Percentiles rank a stretch among this genome's conserved stretches.
These are phyloP conservation scores for Podarcis siculus DNA, from an alignment of 2,797 vertebrate species.

Conservation along the genomic window DNA sequence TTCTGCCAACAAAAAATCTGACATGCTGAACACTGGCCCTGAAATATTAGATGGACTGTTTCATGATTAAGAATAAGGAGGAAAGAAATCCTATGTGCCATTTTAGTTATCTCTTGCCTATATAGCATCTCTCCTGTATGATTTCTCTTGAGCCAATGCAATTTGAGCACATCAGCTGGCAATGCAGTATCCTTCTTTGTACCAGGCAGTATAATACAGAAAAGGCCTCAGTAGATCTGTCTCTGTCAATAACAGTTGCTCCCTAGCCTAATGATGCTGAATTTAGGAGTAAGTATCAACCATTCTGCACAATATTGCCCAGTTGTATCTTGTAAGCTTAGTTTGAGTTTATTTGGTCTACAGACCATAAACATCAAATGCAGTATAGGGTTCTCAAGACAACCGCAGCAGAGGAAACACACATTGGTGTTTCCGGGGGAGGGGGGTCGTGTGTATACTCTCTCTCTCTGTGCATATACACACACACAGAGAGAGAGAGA, in stretches of 20 bases:
- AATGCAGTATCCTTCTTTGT: background rate
- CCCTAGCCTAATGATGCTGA: background rate
- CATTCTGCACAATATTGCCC: background rate
- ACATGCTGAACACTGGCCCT: slow-evolving; percentile 11
- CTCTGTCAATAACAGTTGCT: slow-evolving; percentile 3
- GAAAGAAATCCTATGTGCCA: background rate
- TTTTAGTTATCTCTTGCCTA: slow-evolving; percentile 4
- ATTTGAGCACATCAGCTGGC: background rate
- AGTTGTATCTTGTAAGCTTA: background rate
- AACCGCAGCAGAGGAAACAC: no score
- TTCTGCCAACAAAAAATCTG: slow-evolving; percentile 8
- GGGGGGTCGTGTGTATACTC: no score
- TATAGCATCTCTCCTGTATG: background rate
- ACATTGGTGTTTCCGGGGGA: no score
- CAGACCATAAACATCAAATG: no score
- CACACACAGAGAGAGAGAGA: no score
- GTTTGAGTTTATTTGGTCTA: no score
- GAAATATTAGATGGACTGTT: slow-evolving; percentile 22
- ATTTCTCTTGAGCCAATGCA: background rate
- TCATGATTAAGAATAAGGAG: background rate
- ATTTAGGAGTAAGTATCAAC: background rate
- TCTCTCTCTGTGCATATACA: no score
- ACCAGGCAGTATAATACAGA: background rate
- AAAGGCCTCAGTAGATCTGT: background rate
- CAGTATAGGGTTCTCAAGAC: no score